Percentiles rank a stretch among this genome's conserved stretches.
Conservation (phyloP, 2,888 invertebrate species). For the Ptychoptera albimana region DNA sequence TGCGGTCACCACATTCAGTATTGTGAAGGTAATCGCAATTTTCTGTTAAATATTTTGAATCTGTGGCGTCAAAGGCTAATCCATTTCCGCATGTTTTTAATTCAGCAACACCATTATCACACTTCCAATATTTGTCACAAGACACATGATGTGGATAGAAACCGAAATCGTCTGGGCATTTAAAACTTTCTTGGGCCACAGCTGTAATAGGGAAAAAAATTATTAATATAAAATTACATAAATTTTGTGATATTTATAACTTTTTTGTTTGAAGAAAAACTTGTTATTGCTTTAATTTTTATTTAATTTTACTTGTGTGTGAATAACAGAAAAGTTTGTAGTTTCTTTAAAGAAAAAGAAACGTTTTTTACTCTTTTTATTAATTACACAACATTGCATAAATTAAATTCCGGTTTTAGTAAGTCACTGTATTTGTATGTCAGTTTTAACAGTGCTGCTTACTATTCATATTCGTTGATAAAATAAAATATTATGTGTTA, state of each 20-base stretch:
- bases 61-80: constrained; percentile 76
- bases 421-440: no score
- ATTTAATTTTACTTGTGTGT: no score
- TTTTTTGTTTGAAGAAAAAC: no score
- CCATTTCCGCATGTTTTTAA: constrained; percentile 90
- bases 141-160: constrained; percentile 82
- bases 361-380: no score
- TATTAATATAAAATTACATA: constrained; percentile 1
- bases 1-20: constrained; percentile 79
- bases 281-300: no score
- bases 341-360: no score
- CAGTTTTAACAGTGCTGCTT: no score
- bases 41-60: constrained; percentile 79
- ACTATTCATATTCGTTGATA: no score
- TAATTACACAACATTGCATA: no score
- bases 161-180: constrained; percentile 87
- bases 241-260: background rate
- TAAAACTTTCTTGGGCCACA: constrained; percentile 67
- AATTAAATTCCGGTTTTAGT: no score
- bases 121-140: constrained; percentile 93
- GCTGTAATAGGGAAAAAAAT: constrained; percentile 33
- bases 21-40: constrained; percentile 93
- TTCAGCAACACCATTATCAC: constrained; percentile 75
- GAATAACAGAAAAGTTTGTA: no score
- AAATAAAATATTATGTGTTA: no score